These are phyloP conservation scores for Nothobranchius furzeri DNA, from an alignment of 2,113 vertebrate species.

Conservation along the genomic window DNA sequence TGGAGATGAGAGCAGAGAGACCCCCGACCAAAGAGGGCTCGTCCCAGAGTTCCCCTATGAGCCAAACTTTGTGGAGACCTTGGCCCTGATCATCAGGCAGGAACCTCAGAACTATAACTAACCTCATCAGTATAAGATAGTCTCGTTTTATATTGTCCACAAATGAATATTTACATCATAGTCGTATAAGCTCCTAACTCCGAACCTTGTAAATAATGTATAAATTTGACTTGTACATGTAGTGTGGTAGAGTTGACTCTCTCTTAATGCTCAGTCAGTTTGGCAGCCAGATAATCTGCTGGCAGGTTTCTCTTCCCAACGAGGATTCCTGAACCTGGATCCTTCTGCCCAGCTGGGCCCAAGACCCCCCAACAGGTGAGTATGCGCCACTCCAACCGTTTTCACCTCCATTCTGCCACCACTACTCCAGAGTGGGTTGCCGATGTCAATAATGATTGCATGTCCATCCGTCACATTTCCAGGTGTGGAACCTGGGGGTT, in stretches of 20 bases:
- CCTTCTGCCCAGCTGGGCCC: conserved; percentile 5
- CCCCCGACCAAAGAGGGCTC: conserved; percentile 16
- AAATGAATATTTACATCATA: not conserved
- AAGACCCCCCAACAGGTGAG: conserved; percentile 40
- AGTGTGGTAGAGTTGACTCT: conserved; percentile 25
- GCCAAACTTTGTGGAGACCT: conserved; percentile 60
- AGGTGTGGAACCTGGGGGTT: conserved; percentile 33
- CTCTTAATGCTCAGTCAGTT: conserved; percentile 23
- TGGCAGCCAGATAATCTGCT: conserved; percentile 15
- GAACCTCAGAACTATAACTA: not conserved
- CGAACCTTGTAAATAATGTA: conserved; percentile 54
- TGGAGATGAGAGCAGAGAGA: conserved; percentile 6
- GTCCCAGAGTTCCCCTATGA: conserved; percentile 10
- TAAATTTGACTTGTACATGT: conserved; percentile 25
- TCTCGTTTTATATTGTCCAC: not conserved
- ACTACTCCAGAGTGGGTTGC: not conserved
- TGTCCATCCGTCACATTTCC: conserved; percentile 45
- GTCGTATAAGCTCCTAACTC: conserved; percentile 10
- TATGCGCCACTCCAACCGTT: not conserved
- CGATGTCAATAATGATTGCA: conserved; percentile 26
- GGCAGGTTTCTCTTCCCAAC: conserved; percentile 11
- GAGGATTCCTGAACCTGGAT: conserved; percentile 12
- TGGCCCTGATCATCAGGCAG: conserved; percentile 50
- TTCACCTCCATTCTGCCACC: not conserved
- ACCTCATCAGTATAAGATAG: not conserved